Conservation (phyloP, 2,797 vertebrate genomes). For the Gila robusta region DNA sequence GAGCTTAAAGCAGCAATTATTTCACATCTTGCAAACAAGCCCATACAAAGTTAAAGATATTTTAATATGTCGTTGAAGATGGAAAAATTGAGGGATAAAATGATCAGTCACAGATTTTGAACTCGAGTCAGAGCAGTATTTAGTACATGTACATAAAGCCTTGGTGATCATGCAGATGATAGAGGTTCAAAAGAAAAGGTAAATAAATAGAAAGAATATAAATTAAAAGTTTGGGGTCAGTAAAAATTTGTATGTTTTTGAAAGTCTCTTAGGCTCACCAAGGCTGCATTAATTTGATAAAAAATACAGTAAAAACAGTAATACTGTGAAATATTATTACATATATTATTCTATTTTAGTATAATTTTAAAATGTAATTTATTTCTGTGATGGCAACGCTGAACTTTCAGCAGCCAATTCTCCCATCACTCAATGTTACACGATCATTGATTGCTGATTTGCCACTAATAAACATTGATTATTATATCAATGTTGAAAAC, state of each 20-base stretch:
- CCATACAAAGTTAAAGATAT: not conserved
- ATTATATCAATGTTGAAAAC: not conserved
- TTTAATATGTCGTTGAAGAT: not conserved
- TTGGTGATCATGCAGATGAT: not conserved
- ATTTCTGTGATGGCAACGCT: not conserved
- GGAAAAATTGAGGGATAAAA: not conserved
- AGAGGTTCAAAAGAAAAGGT: not conserved
- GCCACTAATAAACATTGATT: not conserved
- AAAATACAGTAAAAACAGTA: not conserved
- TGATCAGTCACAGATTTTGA: not conserved
- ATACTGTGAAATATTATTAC: not conserved
- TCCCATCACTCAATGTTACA: not conserved
- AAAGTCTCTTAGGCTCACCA: not conserved
- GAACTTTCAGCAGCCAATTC: not conserved
- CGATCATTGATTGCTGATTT: not conserved
- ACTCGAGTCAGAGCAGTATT: not conserved
- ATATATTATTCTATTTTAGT: not conserved
- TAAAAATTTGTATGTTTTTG: not conserved
- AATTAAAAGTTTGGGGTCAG: not conserved
- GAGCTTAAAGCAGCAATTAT: not conserved
- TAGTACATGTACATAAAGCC: not conserved
- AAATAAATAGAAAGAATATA: not conserved
- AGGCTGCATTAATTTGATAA: not conserved
- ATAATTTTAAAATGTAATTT: not conserved
- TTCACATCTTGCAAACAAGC: not conserved